A percentile compares a stretch with the other conserved stretches of the same genome.
Evolutionary conservation across 2,797 vertebrate genomes (phyloP).

Genomic region (Myotis myotis): DNA sequence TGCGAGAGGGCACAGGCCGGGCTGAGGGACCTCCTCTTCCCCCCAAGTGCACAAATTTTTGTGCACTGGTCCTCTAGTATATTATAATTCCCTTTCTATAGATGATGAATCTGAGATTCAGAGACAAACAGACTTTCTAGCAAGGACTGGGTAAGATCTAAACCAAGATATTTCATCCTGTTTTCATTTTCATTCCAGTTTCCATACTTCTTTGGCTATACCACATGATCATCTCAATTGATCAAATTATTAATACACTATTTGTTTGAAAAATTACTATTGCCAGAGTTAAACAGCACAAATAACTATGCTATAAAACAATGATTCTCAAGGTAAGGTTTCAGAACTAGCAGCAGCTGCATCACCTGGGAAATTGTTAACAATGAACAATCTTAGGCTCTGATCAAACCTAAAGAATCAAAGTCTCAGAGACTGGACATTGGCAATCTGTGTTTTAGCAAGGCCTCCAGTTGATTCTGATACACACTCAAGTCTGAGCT

Average conservation of each 20-base stretch:
- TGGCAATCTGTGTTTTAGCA: neutral
- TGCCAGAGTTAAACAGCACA: neutral
- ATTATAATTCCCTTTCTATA: neutral
- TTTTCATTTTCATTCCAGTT: neutral
- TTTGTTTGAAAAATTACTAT: conserved; percentile 18
- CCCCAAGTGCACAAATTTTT: too few relatives aligned
- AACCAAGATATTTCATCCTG: neutral
- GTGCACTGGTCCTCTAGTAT: too few relatives aligned
- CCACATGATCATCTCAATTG: neutral
- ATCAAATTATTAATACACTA: neutral
- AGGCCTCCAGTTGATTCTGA: neutral
- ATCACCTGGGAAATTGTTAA: neutral
- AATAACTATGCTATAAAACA: neutral
- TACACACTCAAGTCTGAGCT: neutral
- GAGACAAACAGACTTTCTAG: neutral
- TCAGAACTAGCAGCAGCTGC: neutral
- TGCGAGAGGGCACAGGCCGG: too few relatives aligned
- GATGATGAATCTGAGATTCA: neutral
- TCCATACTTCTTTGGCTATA: neutral
- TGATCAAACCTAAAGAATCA: neutral
- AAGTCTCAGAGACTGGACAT: neutral
- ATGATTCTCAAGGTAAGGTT: neutral
- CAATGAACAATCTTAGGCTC: neutral
- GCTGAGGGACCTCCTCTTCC: too few relatives aligned
- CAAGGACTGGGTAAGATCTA: neutral